These are phyloP conservation scores for Acheta domesticus DNA, from an alignment of 2,888 invertebrate genomes.

Conservation along the genomic window DNA sequence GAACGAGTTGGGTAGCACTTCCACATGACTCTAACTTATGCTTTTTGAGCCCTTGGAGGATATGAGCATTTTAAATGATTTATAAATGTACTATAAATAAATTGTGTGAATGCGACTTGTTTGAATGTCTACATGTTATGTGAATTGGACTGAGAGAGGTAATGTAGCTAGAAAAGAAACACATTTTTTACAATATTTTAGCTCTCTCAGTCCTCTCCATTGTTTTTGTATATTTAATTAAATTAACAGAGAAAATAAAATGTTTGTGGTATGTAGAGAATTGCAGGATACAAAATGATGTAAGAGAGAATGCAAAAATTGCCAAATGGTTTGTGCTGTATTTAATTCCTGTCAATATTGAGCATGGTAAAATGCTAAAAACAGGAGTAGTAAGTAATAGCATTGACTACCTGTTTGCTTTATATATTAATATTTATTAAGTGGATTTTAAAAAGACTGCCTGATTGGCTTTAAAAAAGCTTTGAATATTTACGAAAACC, in stretches of 20 bases:
- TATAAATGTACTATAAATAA: constrained; percentile 36
- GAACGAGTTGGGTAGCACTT: neutral
- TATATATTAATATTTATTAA: constrained; percentile 30
- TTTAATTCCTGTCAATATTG: constrained; percentile 12
- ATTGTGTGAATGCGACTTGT: constrained; percentile 25
- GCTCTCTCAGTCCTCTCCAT: constrained; percentile 32
- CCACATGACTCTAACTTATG: constrained; percentile 20
- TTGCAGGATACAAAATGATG: constrained; percentile 27
- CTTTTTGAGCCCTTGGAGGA: constrained; percentile 37
- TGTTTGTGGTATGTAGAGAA: constrained; percentile 21
- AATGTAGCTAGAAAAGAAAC: constrained; percentile 29
- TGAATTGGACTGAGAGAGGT: constrained; percentile 28
- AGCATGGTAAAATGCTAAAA: constrained; percentile 18
- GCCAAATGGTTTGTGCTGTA: constrained; percentile 20
- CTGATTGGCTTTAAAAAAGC: constrained; percentile 22
- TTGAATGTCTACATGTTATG: constrained; percentile 27
- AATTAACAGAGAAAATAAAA: constrained; percentile 19
- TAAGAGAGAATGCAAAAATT: constrained; percentile 3
- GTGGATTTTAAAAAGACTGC: constrained; percentile 32
- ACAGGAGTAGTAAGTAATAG: neutral
- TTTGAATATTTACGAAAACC: neutral
- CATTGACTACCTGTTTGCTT: constrained; percentile 21
- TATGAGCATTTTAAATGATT: constrained; percentile 35
- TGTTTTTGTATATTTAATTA: constrained; percentile 35
- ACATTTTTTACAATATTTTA: constrained; percentile 29